Evolutionary conservation across 2,888 invertebrate genomes (phyloP).

Genomic region (Drosophila mettleri): DNA sequence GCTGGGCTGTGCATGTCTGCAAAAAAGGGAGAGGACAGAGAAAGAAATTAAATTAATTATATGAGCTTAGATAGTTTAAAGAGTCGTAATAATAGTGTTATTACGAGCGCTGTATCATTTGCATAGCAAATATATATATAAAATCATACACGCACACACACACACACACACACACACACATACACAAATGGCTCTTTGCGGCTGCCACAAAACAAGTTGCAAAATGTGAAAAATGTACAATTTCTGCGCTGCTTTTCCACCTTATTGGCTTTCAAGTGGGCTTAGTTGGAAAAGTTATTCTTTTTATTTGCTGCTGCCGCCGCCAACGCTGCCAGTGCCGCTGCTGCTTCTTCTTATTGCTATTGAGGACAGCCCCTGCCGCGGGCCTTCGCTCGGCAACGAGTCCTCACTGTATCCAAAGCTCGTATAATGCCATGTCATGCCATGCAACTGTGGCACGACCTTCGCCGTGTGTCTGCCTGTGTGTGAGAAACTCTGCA

Average conservation of each 20-base stretch:
- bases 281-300: slow-evolving; percentile 41
- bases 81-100: slow-evolving; percentile 19
- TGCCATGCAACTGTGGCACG: slow-evolving; percentile 42
- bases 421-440: slow-evolving; percentile 48
- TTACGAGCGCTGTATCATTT: slow-evolving; percentile 22
- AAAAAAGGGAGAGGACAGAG: slow-evolving; percentile 7
- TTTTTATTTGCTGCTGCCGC: slow-evolving; percentile 14
- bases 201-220: slow-evolving; percentile 32
- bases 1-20: slow-evolving; percentile 3
- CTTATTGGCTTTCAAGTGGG: slow-evolving; percentile 52
- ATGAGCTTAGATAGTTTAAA: slow-evolving; percentile 12
- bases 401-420: slow-evolving; percentile 42
- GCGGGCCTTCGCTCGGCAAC: slow-evolving; percentile 33
- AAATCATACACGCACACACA: too few species aligned
- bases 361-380: slow-evolving; percentile 11
- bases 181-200: slow-evolving; percentile 12
- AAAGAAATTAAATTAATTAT: slow-evolving; percentile 12
- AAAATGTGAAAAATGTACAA: slow-evolving; percentile 44
- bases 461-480: slow-evolving; percentile 54
- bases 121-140: slow-evolving; percentile 29
- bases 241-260: slow-evolving; percentile 25
- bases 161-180: slow-evolving; percentile 16
- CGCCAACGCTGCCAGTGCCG: slow-evolving; percentile 1
- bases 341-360: slow-evolving; percentile 1
- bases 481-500: slow-evolving; percentile 72